A percentile compares a stretch with the other conserved stretches of the same genome.
These are phyloP conservation scores for Allygus modestus DNA, from an alignment of 2,888 invertebrate genomes.

Conservation along the genomic window DNA sequence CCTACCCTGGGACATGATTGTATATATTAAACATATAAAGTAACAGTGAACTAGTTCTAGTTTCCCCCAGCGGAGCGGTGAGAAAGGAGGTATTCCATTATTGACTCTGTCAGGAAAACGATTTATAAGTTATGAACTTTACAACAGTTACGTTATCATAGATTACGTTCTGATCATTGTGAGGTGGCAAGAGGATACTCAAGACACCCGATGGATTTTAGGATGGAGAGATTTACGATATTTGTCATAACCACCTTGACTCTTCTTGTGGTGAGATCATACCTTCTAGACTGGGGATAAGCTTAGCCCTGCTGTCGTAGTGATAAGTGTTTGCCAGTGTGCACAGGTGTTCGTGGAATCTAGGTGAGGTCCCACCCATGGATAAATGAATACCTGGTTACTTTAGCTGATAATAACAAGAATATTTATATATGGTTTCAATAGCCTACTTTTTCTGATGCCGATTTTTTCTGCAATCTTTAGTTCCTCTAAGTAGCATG, in stretches of 20 bases:
- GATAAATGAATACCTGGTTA: no score
- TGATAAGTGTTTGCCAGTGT: conserved; percentile 22
- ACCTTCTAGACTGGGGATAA: not conserved
- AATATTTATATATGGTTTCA: no score
- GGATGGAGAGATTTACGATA: conserved; percentile 32
- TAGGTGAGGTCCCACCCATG: no score
- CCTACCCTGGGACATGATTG: no score
- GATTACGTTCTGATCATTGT: conserved; percentile 5
- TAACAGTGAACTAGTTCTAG: not conserved
- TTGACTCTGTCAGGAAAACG: conserved; percentile 13
- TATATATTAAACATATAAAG: no score
- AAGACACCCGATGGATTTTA: conserved; percentile 14
- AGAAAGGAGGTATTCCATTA: conserved; percentile 1
- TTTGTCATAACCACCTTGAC: conserved; percentile 38
- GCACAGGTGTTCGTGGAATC: not conserved
- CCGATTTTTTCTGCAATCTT: no score
- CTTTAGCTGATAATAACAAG: no score
- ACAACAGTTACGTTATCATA: conserved; percentile 3
- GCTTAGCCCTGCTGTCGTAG: conserved; percentile 7
- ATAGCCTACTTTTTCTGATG: no score
- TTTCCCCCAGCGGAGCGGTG: not conserved
- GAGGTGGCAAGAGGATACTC: conserved; percentile 34
- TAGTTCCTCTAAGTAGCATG: no score
- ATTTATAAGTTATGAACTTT: conserved; percentile 29
- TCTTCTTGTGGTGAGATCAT: conserved; percentile 30